phyloP scores from a whole-genome alignment of 1,140 invertebrate genomes.

The Drosophila murphyi region DNA sequence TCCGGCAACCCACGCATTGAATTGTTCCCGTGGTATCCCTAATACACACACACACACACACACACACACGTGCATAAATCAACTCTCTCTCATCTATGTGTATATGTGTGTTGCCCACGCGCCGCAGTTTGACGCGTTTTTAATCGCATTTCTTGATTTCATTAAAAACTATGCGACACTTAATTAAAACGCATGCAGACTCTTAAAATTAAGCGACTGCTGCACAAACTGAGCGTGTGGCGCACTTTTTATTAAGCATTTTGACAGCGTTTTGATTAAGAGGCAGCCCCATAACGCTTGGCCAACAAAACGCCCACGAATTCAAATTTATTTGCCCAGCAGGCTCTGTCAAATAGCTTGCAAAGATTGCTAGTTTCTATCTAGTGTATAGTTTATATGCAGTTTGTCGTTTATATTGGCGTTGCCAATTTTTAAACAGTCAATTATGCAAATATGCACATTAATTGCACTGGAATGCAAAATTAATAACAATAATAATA shows the following conservation, averaged over 20 bases:
- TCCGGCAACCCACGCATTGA: conserved; percentile 30
- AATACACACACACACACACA: conserved; percentile 6
- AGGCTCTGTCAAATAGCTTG: background rate
- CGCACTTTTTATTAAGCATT: conserved; percentile 77
- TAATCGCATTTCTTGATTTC: conserved; percentile 61
- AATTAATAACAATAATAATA: no score
- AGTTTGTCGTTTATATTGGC: no score
- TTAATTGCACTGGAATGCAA: no score
- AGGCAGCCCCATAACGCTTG: conserved; percentile 46
- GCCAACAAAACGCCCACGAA: conserved; percentile 39
- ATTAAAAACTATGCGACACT: conserved; percentile 75
- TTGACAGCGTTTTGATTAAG: conserved; percentile 79
- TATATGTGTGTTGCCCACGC: conserved; percentile 46
- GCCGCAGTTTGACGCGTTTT: conserved; percentile 44
- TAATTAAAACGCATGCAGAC: conserved; percentile 78
- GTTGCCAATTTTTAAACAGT: no score
- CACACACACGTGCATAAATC: background rate
- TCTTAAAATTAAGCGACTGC: conserved; percentile 31
- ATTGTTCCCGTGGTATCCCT: conserved; percentile 17
- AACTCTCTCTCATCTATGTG: conserved; percentile 2
- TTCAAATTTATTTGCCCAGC: background rate
- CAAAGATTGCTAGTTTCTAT: no score
- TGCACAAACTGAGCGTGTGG: conserved; percentile 22
- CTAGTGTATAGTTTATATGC: no score
- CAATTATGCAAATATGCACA: no score